Conservation (phyloP, 2,797 vertebrate species). For the Heterohyrax brucei region DNA sequence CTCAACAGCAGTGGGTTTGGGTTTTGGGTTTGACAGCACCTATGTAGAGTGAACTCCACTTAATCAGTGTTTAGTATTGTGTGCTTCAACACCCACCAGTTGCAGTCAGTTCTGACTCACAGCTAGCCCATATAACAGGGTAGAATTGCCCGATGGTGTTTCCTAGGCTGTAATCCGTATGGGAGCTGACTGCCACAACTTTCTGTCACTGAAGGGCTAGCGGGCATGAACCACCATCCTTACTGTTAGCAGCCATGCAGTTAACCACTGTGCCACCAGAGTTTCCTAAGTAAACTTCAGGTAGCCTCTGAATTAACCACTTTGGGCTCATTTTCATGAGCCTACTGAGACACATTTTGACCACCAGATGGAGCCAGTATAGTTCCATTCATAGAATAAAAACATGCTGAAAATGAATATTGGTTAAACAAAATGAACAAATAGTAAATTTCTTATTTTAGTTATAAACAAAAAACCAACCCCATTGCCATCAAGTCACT, state of each 20-base stretch:
- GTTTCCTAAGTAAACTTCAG: conserved; percentile 30
- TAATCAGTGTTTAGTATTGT: not conserved
- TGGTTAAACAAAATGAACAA: conserved; percentile 67
- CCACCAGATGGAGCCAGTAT: conserved; percentile 87
- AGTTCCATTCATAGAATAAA: conserved; percentile 72
- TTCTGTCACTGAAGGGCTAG: not conserved
- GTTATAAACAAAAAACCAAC: too few relatives aligned
- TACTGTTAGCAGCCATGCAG: too few relatives aligned
- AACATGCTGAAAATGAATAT: conserved; percentile 70
- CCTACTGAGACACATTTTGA: conserved; percentile 58
- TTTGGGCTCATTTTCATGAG: conserved; percentile 64
- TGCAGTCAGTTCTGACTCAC: not conserved
- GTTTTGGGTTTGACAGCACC: not conserved
- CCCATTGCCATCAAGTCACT: too few relatives aligned
- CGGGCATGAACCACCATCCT: not conserved
- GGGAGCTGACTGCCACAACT: not conserved
- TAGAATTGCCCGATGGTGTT: not conserved
- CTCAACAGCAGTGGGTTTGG: too few relatives aligned
- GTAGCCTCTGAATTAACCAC: conserved; percentile 53
- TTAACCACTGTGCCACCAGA: not conserved
- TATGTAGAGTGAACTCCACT: conserved; percentile 46
- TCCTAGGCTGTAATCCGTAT: not conserved
- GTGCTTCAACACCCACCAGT: not conserved
- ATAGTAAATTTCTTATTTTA: conserved; percentile 32
- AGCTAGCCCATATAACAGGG: not conserved